Evolutionary conservation across 2,113 vertebrate genomes (phyloP).

Genomic region (Neolamprologus longior): DNA sequence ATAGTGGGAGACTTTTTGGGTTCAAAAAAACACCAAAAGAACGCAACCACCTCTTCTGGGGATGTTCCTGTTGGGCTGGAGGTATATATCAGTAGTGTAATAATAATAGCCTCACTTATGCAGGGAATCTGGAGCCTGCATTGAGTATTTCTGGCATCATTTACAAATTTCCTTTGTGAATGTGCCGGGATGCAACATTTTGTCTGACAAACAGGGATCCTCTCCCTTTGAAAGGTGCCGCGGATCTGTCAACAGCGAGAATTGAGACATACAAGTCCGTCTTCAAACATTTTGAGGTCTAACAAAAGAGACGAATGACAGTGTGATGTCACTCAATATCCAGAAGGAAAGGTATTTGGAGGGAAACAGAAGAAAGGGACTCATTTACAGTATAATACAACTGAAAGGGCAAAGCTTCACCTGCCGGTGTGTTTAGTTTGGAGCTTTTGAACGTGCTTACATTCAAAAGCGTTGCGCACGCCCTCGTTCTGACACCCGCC

Average conservation of each 20-base stretch:
- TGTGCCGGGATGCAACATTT: not conserved
- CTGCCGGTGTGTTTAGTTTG: not conserved
- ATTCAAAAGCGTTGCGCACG: not conserved
- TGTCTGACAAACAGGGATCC: not conserved
- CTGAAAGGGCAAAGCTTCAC: not conserved
- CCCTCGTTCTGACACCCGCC: not conserved
- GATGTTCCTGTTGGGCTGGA: not conserved
- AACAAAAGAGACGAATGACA: slow-evolving; percentile 12
- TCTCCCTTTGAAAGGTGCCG: not conserved
- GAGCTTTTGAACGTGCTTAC: not conserved
- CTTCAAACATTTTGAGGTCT: not conserved
- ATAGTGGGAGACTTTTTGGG: slow-evolving; percentile 11
- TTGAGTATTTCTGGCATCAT: not conserved
- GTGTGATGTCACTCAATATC: not conserved
- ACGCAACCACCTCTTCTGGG: not conserved
- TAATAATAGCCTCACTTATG: not conserved
- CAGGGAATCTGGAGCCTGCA: not conserved
- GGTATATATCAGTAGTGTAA: not conserved
- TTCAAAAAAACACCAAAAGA: not conserved
- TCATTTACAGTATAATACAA: not conserved
- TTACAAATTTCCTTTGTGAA: not conserved
- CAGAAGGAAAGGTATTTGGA: not conserved
- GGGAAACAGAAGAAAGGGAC: not conserved
- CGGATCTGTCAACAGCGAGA: not conserved
- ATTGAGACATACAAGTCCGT: not conserved